Evolutionary conservation across 2,888 invertebrate genomes (phyloP), one percentile per base, ranked within the genome.

Genomic region (Agrochola lychnidis): DNA sequence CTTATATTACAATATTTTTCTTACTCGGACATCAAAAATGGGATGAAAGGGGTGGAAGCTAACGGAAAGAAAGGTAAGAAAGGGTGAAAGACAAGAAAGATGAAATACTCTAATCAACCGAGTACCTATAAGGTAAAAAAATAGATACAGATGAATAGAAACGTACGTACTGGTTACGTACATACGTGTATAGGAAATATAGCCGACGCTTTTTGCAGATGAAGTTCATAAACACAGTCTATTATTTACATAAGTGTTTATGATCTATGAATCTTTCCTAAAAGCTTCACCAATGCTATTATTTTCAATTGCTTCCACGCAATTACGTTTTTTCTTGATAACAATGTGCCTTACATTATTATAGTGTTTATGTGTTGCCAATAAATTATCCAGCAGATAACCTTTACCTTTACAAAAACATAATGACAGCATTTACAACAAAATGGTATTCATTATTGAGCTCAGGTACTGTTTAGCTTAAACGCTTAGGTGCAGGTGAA

Each of bases 371-470:
- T 67, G 45, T 61, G 2, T 61, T 71, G 16, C 75, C 45, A 80
- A 80, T 80, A 84, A 71, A 85, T 81, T 81, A 85, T 77, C n/a
- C 2, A 69, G 4, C 63, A 22, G 30, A 51, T 81, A 71, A 77
- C 85, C 85, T 85, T 85, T 81, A 64, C 48, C 45, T 68, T 57
- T 67, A 22, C 12, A 69, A 68, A 72, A 76, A 59, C 25, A 30
- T 82, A 77, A 83, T 83, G 53, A 66, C 70, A 74, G 71, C 78
- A 69, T 74, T 81, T 69, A 74, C 48, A 16, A 22, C 40, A 42
- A 71, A 81, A 85, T 62, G 64, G 3, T 80, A 80, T 69, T 69
- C 51, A 84, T 84, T 71, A 77, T 69, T 16, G 16, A 61, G 30
- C 61, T 12, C 62, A 36, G 12, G 51, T 53, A 48, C n/a, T n/a